phyloP scores from a whole-genome alignment of 2,797 vertebrate species.

The Anguilla megastoma region DNA sequence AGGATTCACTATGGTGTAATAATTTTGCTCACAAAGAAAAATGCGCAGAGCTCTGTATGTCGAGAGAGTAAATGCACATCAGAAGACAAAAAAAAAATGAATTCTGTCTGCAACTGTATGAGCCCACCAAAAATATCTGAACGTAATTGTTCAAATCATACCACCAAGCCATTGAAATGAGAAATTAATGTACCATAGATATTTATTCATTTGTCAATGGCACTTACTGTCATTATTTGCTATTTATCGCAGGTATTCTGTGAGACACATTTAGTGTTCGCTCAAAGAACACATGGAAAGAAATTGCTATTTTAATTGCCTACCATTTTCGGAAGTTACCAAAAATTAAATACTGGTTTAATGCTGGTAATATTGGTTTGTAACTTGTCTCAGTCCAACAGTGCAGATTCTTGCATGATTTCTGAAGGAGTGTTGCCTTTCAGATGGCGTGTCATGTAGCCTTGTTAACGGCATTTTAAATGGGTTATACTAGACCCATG shows the following conservation, averaged over 20 bases:
- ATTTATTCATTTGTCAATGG: constrained; percentile 27
- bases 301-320: constrained; percentile 29
- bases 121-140: constrained; percentile 13
- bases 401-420: neutral
- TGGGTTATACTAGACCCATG: constrained; percentile 44
- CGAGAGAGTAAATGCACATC: constrained; percentile 33
- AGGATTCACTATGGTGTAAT: constrained; percentile 29
- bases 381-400: neutral
- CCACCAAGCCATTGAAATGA: constrained; percentile 31
- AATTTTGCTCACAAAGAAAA: constrained; percentile 17
- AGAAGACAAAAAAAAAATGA: constrained; percentile 23
- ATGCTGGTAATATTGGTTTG: neutral
- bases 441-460: constrained; percentile 39
- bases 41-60: constrained; percentile 17
- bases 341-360: neutral
- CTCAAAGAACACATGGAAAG: neutral
- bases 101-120: constrained; percentile 20
- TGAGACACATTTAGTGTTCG: constrained; percentile 3
- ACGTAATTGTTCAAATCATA: constrained; percentile 32
- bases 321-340: constrained; percentile 14
- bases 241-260: constrained; percentile 31
- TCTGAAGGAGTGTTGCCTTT: constrained; percentile 38
- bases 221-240: constrained; percentile 8
- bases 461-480: constrained; percentile 46
- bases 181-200: constrained; percentile 40